phyloP scores from a whole-genome alignment of 2,888 invertebrate genomes.

The Epinotia bilunana region DNA sequence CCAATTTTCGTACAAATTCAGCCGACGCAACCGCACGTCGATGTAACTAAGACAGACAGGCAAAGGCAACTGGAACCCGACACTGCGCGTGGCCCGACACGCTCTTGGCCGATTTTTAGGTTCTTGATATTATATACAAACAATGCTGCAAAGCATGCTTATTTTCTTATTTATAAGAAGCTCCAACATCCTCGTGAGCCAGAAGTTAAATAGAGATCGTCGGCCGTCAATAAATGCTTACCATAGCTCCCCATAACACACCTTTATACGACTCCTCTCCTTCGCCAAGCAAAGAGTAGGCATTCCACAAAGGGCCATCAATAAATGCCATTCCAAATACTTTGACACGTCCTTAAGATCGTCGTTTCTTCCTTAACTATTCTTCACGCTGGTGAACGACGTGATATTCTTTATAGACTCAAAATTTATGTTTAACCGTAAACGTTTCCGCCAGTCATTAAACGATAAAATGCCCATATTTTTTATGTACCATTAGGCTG shows the following conservation, averaged over 20 bases:
- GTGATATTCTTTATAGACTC: conserved; percentile 52
- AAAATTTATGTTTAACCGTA: conserved; percentile 56
- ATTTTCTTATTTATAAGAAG: not conserved
- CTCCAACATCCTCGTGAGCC: not conserved
- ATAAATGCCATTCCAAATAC: conserved; percentile 8
- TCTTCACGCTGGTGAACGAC: conserved; percentile 29
- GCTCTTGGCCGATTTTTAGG: no score
- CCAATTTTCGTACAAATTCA: no score
- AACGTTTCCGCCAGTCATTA: conserved; percentile 63
- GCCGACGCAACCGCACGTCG: no score
- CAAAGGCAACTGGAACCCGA: no score
- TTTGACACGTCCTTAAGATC: conserved; percentile 16
- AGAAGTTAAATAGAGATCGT: not conserved
- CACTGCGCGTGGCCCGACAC: no score
- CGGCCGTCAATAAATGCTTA: conserved; percentile 3
- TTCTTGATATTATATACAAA: no score
- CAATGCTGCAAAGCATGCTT: not conserved
- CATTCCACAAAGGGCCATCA: conserved; percentile 7
- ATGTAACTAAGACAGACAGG: no score
- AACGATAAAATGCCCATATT: conserved; percentile 66
- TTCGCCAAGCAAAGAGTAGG: conserved; percentile 16
- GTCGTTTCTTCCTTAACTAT: conserved; percentile 9
- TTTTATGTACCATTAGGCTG: conserved; percentile 72
- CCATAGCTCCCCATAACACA: conserved; percentile 17
- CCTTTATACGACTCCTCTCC: conserved; percentile 14